Base-by-base conservation (phyloP, 2,113 vertebrate species). In the Cyanocitta stelleri region DNA sequence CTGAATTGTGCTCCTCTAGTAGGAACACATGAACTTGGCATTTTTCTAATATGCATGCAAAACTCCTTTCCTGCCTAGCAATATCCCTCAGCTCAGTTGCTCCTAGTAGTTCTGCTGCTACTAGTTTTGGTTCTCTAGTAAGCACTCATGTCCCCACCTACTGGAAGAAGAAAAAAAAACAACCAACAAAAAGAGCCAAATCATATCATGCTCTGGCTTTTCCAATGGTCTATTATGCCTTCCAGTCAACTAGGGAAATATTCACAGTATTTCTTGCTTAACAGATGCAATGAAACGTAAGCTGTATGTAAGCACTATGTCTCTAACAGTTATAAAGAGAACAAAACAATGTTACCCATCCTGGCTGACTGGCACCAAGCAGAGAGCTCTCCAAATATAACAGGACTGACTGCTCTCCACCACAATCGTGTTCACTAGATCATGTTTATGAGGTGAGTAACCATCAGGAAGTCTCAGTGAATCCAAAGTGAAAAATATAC, bases 321-420 rank as follows among this genome's bases (percentile, higher is more conserved):
- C 32, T 71, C 11, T 62, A 75, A 66, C 16, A 37, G 12, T 33
- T 59, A 59, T 3, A 61, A 92, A 64, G 52, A 79, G 32, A 94
- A 90, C 6, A 23, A 77, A 89, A 67, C 11, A 71, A 46, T 11
- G 4, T 96, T 98, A 99, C 99, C 98, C 88, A 46, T 97, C 73
- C 82, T 84, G 89, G 64, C 63, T 74, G 82, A 96, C 97, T 0
- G 99, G 99, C 10, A 98, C 98, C 96, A 99, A 97, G 88, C 99
- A 99, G 49, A 99, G 96, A 3, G 99, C 99, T 97, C 99, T 98
- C 99, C 99, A 99, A 72, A 97, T 46, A 52, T 98, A 99, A 68
- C 98, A 97, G 0, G 99, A 99, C 97, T 99, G 99, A 95, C 83
- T 99, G 98, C 99, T 99, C 95, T 99, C 99, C 95, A 99, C 98